Percentiles rank a stretch among this genome's conserved stretches.
phyloP scores from a whole-genome alignment of 2,113 vertebrate genomes.

The Phoenicopterus ruber region DNA sequence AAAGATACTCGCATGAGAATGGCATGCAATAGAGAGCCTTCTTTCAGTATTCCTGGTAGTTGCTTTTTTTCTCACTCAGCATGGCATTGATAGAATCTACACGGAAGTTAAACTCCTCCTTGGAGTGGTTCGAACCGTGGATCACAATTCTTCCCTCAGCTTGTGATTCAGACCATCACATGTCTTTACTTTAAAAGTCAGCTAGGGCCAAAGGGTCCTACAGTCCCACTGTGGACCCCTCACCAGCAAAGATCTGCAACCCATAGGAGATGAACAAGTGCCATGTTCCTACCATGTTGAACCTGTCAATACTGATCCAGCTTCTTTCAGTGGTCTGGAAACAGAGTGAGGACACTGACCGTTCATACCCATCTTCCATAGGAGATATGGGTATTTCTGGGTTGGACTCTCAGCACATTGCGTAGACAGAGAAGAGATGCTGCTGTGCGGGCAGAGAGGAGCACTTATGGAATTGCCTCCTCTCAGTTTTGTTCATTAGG shows the following conservation, averaged over 20 bases:
- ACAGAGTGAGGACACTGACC: neutral
- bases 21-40: neutral
- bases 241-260: neutral
- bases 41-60: neutral
- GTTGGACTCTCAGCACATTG: neutral
- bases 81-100: neutral
- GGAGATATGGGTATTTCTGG: neutral
- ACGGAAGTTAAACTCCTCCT: neutral
- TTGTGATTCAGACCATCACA: neutral
- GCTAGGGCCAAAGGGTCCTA: neutral
- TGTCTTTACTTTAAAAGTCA: neutral
- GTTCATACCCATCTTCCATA: neutral
- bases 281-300: neutral
- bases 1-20: neutral
- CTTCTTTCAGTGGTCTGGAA: neutral
- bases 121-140: neutral
- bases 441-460: neutral
- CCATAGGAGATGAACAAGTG: neutral
- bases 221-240: neutral
- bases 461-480: neutral
- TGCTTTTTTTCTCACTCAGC: neutral
- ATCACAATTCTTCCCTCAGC: neutral
- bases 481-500: neutral
- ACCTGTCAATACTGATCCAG: neutral
- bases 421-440: neutral